Base-by-base conservation (phyloP, 2,113 vertebrate genomes). In the Semnornis frantzii region DNA sequence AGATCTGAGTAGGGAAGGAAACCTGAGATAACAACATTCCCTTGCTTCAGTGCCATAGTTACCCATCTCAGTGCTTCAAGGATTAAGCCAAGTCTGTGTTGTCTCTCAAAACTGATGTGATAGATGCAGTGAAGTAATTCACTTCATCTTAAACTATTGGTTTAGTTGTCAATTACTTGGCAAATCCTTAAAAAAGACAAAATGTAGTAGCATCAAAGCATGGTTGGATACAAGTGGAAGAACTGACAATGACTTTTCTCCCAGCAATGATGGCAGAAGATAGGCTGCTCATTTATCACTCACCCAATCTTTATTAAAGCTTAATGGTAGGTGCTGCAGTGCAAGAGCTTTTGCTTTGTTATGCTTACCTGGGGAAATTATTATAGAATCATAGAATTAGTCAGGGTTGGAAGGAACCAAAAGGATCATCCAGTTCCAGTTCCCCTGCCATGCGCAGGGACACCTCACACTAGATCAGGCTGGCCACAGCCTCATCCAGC, bases 81-180 rank as follows among this genome's bases (percentile, higher is more conserved):
- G 76, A 93, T 91, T 96, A 91, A 90, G 21, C 31, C 82, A 75
- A 81, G 52, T 48, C 94, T 78, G 37, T 78, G 82, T 81, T 92
- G 69, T 93, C 80, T 94, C 91, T 94, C 75, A 94, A 89, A 92
- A 87, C 79, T 81, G 75, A 91, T 85, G 85, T 46, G 79, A 87
- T 69, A 92, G 79, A 90, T 90, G 91, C 17, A 48, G 34, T 73
- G 74, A 93, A 91, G 89, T 93, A 72, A 95, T 92, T 91, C 90
- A 87, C 65, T 90, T 92, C 30, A 77, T 48, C 65, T 92, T 83
- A 90, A 89, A 85, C 86, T 92, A 82, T 39, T 87, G 54, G n/a
- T 65, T 94, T 78, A 91, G 82, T 69, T 81, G 79, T 2, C 33
- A 96, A 82, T 92, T 92, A 92, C 58, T 58, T 91, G 80, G 79